These are phyloP conservation scores for Megathymus violae DNA, from an alignment of 1,140 invertebrate genomes.

Conservation along the genomic window DNA sequence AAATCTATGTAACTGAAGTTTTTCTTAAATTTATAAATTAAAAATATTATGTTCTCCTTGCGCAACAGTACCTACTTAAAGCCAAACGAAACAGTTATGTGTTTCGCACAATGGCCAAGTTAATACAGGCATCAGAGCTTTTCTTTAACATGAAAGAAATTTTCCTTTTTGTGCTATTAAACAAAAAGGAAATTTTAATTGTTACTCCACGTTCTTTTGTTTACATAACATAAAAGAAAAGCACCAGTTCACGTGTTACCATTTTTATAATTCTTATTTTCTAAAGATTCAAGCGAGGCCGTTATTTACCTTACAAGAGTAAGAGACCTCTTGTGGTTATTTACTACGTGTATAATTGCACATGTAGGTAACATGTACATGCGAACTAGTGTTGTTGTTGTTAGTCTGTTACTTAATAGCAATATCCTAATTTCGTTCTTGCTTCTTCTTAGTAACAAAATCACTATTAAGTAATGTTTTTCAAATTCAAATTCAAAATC, in stretches of 20 bases:
- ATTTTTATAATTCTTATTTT: not conserved
- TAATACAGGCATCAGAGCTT: conserved; percentile 3
- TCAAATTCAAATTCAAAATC: too few relatives aligned
- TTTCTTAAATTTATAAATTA: not conserved
- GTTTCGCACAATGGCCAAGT: conserved; percentile 13
- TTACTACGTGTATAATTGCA: not conserved
- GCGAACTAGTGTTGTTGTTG: too few relatives aligned
- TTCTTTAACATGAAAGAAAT: conserved; percentile 7
- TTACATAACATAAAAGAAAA: conserved; percentile 5
- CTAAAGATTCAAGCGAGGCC: not conserved
- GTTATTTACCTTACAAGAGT: not conserved
- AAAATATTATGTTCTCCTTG: not conserved
- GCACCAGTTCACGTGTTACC: conserved; percentile 1
- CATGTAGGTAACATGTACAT: too few relatives aligned
- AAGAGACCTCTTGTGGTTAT: not conserved
- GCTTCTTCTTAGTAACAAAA: too few relatives aligned
- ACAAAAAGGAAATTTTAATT: conserved; percentile 26
- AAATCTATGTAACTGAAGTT: too few relatives aligned
- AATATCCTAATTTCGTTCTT: too few relatives aligned
- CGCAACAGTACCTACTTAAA: not conserved
- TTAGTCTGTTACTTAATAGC: too few relatives aligned
- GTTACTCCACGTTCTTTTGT: conserved; percentile 14
- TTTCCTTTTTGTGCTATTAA: conserved; percentile 30
- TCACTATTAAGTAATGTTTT: too few relatives aligned
- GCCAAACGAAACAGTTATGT: not conserved